Conservation (phyloP, 2,113 vertebrate species). For the cattle (Bos taurus) region ARS-UCD2.0 NC_037342.1:22031501-22032000, state of each 20-base stretch:
- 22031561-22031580: slow-evolving; percentile 98
- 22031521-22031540: slow-evolving; percentile 96
- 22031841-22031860: neutral
- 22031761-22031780: neutral
- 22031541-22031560: slow-evolving; percentile 93
- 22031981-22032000: neutral
- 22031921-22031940: neutral
- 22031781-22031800: neutral
- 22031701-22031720: slow-evolving; percentile 97
- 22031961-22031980: neutral
- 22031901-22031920: neutral
- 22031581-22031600: slow-evolving; percentile 96
- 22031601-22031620: slow-evolving; percentile 90
- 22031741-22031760: neutral
- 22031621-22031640: slow-evolving; percentile 89
- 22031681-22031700: slow-evolving; percentile 98
- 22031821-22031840: neutral
- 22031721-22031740: slow-evolving; percentile 86
- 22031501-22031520: slow-evolving; percentile 98
- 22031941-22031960: neutral
- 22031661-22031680: slow-evolving; percentile 96
- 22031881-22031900: slow-evolving; percentile 1
- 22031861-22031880: neutral
- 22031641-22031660: slow-evolving; percentile 86
- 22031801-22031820: neutral